Evolutionary conservation across 2,888 invertebrate genomes (phyloP), one percentile per base, ranked within the genome.

Genomic region (Andrena marginata): DNA sequence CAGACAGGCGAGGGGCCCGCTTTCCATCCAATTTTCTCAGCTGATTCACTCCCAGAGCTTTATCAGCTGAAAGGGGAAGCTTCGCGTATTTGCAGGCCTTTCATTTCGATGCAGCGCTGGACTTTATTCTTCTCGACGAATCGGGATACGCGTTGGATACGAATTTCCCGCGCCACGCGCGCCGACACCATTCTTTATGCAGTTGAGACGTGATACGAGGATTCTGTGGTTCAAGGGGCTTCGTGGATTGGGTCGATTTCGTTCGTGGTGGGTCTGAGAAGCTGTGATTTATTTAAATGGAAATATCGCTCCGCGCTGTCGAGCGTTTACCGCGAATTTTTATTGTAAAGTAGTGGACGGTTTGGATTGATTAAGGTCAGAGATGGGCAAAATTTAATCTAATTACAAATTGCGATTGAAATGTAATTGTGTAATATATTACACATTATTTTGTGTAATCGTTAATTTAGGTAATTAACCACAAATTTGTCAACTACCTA

Each of bases 1-100:
- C 16, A 10, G 35, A 54, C 4, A 29, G 26, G 13, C 26, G 8
- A 33, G 0, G 10, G 16, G 13, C 1, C 13, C 6, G 20, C 6
- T 13, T 69, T 42, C 29, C 31, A 60, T 54, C 71, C 42, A 80
- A 71, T 67, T 80, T 65, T 65, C 26, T 64, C 2, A 26, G 10
- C 13, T 10, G 33, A 63, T 48, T 76, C 76, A 16, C 4, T 10
- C 2, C 5, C 2, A 2, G 20, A 51, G 10, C 6, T 49, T 63
- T 51, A n/a, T 72, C 7, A 56, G 8, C 33, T 31, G 62, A 31
- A n/a, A 4, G 20, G 8, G 5, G 16, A 2, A 31, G 1, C 5
- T 20, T 7, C 54, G 13, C 16, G 13, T 63, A 20, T 63, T 26
- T 26, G 35, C 51, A 42, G 42, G 16, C 42, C 13, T 16, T 42